These are phyloP conservation scores for Helicorthomorpha holstii DNA, from an alignment of 1,140 invertebrate species.

Conservation along the genomic window DNA sequence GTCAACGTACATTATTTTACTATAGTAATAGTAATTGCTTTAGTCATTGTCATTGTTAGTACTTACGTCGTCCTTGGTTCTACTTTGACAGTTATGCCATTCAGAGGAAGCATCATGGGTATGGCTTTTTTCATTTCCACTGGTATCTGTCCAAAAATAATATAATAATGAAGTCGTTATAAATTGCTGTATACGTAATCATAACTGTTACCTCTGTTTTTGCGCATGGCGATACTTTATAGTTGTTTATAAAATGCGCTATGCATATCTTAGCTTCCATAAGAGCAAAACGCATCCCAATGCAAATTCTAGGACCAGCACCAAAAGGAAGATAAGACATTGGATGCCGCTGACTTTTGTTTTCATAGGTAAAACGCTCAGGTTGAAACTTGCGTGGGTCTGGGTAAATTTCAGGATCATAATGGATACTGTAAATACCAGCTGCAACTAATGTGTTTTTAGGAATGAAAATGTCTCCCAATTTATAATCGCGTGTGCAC, in stretches of 20 bases:
- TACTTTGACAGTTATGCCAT: not conserved
- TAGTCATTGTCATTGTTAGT: too few relatives aligned
- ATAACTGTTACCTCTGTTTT: constrained; percentile 4
- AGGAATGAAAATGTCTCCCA: constrained; percentile 25
- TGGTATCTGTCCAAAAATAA: not conserved
- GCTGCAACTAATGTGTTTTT: constrained; percentile 26
- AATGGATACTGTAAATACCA: constrained; percentile 34
- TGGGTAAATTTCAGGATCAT: constrained; percentile 36
- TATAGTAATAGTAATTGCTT: too few relatives aligned
- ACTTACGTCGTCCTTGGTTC: not conserved
- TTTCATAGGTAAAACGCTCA: constrained; percentile 23
- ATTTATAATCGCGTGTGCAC: constrained; percentile 8
- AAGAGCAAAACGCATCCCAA: constrained; percentile 37
- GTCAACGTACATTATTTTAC: too few relatives aligned
- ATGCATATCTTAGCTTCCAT: constrained; percentile 29
- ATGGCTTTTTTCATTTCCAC: not conserved
- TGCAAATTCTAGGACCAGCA: constrained; percentile 37
- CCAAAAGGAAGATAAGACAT: constrained; percentile 39
- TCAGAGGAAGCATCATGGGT: not conserved
- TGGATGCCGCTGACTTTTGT: constrained; percentile 23
- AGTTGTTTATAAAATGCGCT: constrained; percentile 8
- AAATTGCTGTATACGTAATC: not conserved
- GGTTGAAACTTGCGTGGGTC: constrained; percentile 39
- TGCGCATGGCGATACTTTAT: constrained; percentile 1
- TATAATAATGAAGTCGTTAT: not conserved